Conservation (phyloP, 2,113 vertebrate genomes). For the Dendrocopos noguchii region DNA sequence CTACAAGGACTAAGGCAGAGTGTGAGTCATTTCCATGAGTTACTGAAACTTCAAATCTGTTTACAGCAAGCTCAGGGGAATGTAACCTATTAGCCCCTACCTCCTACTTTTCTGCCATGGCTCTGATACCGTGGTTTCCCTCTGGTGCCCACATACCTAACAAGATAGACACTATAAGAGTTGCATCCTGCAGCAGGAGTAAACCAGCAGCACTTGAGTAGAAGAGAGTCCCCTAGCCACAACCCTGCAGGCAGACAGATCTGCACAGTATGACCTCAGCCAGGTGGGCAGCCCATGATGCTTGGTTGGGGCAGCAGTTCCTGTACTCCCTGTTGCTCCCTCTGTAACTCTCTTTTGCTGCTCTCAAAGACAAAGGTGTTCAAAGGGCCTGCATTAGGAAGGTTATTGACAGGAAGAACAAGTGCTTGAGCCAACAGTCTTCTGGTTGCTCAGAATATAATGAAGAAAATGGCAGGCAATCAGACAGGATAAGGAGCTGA, state of each 20-base stretch:
- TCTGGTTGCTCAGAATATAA: background rate
- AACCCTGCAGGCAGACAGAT: fast-evolving
- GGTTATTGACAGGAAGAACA: background rate
- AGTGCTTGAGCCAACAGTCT: background rate
- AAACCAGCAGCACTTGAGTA: background rate
- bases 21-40: background rate
- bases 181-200: background rate
- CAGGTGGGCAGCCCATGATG: fast-evolving
- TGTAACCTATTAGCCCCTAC: background rate
- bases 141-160: background rate
- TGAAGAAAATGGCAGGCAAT: background rate
- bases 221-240: background rate
- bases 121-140: background rate
- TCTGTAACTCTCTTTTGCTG: background rate
- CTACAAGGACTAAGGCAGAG: background rate
- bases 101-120: background rate
- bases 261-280: fast-evolving
- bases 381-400: background rate
- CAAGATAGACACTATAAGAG: background rate
- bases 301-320: background rate
- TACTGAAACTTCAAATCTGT: background rate
- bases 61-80: background rate
- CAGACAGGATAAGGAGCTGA: background rate
- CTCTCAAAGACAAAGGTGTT: background rate
- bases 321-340: fast-evolving